A percentile compares a stretch with the other conserved stretches of the same genome.
Evolutionary conservation across 2,888 invertebrate genomes (phyloP).

Genomic region (Colletes collaris): DNA sequence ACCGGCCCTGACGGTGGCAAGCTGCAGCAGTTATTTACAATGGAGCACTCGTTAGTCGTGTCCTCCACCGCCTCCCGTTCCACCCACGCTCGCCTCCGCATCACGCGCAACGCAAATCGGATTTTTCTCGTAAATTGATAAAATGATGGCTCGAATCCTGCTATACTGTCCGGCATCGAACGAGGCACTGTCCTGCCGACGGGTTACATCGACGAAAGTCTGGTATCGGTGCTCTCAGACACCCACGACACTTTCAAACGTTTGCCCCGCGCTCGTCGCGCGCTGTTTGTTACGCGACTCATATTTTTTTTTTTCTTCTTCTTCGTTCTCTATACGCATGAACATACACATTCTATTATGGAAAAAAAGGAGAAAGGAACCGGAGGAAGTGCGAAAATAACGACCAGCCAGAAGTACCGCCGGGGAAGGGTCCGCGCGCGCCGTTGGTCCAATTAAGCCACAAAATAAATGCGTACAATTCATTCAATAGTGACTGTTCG

Average conservation of each 20-base stretch:
- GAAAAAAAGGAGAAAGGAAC: slow-evolving; percentile 35
- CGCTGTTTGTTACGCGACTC: slow-evolving; percentile 13
- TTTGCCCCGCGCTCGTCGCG: background rate
- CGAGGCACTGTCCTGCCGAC: slow-evolving; percentile 29
- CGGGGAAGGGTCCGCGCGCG: slow-evolving; percentile 62
- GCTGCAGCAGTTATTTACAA: slow-evolving; percentile 75
- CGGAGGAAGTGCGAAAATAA: slow-evolving; percentile 56
- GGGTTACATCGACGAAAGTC: slow-evolving; percentile 34
- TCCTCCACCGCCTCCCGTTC: slow-evolving; percentile 51
- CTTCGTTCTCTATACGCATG: slow-evolving; percentile 20
- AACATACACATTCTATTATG: slow-evolving; percentile 38
- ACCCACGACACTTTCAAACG: slow-evolving; percentile 38
- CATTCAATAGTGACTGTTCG: slow-evolving; percentile 68
- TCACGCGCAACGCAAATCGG: slow-evolving; percentile 71
- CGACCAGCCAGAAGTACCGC: slow-evolving; percentile 58
- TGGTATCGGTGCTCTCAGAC: slow-evolving; percentile 39
- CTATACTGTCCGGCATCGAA: slow-evolving; percentile 46
- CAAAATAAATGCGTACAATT: slow-evolving; percentile 69
- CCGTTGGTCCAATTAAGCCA: slow-evolving; percentile 73
- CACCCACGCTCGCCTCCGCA: slow-evolving; percentile 52
- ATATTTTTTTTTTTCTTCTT: background rate
- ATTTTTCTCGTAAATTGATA: slow-evolving; percentile 76
- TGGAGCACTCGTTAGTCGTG: slow-evolving; percentile 75
- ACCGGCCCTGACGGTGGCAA: slow-evolving; percentile 65
- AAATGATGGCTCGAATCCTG: slow-evolving; percentile 74